Conservation (phyloP, 2,113 vertebrate species). For the Halcyon senegalensis region DNA sequence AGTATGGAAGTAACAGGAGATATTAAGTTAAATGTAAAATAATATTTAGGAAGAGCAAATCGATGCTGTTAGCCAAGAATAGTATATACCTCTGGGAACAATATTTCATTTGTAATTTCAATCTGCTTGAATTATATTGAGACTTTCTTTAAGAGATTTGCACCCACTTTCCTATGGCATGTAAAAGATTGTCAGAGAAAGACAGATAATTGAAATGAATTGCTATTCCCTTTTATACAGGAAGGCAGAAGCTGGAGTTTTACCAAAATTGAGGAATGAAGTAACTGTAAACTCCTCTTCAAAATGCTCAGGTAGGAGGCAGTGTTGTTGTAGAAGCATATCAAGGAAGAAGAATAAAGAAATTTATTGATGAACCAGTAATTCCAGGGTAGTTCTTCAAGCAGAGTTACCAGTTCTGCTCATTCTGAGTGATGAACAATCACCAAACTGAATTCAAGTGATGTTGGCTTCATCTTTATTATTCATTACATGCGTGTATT, state of each 20-base stretch:
- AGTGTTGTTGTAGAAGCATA: not conserved
- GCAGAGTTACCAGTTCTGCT: not conserved
- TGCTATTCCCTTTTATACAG: not conserved
- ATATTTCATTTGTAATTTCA: not conserved
- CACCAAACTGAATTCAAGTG: not conserved
- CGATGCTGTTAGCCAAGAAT: not conserved
- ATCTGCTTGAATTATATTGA: not conserved
- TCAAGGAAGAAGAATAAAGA: not conserved
- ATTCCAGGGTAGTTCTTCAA: not conserved
- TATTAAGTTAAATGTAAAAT: not conserved
- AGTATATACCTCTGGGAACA: not conserved
- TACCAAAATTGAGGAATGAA: constrained; percentile 5
- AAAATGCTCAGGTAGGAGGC: not conserved
- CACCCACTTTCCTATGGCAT: not conserved
- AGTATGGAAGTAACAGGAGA: not conserved
- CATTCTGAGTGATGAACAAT: not conserved
- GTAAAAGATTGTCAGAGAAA: constrained; percentile 24
- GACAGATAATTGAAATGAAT: constrained; percentile 18
- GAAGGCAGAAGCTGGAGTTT: not conserved
- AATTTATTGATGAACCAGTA: not conserved
- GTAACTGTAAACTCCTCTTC: not conserved
- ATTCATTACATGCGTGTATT: rapidly evolving
- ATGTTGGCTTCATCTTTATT: not conserved
- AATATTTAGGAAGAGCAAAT: not conserved
- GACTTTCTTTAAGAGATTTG: not conserved